These are phyloP conservation scores for Meandrusa payeni DNA, from an alignment of 2,888 invertebrate genomes.

Conservation along the genomic window DNA sequence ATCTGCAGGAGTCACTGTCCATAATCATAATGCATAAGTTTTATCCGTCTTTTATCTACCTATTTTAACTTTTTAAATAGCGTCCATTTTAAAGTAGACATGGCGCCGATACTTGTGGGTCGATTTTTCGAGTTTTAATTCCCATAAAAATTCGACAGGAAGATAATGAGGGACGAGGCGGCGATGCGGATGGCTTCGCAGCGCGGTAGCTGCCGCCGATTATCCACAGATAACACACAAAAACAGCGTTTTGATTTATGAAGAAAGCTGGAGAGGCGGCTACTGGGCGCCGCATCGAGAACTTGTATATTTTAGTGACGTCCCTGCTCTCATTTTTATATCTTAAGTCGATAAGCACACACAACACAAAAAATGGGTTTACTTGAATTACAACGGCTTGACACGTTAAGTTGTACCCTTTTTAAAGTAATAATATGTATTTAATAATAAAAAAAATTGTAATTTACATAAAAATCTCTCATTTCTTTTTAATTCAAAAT, in stretches of 20 bases:
- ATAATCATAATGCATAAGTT: conserved; percentile 36
- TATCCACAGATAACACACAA: conserved; percentile 74
- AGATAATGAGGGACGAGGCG: conserved; percentile 52
- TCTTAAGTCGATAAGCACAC: background rate
- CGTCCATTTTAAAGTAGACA: conserved; percentile 48
- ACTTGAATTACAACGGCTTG: too few species aligned
- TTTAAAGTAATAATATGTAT: too few species aligned
- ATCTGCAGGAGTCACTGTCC: conserved; percentile 34
- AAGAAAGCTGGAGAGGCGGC: conserved; percentile 70
- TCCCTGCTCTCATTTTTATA: conserved; percentile 19
- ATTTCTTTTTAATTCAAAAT: too few species aligned
- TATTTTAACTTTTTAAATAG: conserved; percentile 56
- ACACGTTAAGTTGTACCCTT: too few species aligned
- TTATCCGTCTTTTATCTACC: conserved; percentile 44
- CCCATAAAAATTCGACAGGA: conserved; percentile 54
- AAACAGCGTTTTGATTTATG: conserved; percentile 79
- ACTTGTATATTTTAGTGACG: conserved; percentile 47
- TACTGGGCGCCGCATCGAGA: conserved; percentile 65
- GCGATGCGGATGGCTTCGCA: conserved; percentile 38
- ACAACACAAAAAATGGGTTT: too few species aligned
- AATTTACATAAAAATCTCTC: too few species aligned
- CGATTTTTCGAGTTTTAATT: conserved; percentile 58
- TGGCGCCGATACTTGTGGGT: conserved; percentile 45
- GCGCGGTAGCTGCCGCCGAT: conserved; percentile 71
- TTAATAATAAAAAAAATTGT: too few species aligned